phyloP scores from a whole-genome alignment of 1,140 invertebrate species.

The Dolichoris vasculosae region DNA sequence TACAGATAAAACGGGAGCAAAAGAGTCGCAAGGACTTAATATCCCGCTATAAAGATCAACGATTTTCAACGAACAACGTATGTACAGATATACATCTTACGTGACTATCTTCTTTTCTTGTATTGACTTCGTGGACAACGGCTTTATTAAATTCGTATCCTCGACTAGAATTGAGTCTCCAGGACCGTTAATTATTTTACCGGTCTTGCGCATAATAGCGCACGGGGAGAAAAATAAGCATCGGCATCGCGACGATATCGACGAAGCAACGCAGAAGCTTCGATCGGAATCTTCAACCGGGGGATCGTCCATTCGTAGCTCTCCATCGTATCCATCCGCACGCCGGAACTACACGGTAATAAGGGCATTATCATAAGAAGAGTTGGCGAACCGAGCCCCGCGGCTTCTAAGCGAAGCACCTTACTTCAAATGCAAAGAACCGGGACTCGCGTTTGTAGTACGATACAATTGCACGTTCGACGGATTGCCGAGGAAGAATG shows the following conservation, averaged over 20 bases:
- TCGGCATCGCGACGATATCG: slow-evolving; percentile 10
- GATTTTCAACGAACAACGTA: neutral
- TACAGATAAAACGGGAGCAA: neutral
- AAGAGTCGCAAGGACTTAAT: neutral
- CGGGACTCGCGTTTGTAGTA: neutral
- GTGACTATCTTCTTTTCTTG: neutral
- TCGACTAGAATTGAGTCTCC: neutral
- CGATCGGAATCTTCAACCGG: neutral
- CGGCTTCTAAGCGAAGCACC: slow-evolving; percentile 8
- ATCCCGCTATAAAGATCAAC: neutral
- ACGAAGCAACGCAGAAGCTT: neutral
- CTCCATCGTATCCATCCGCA: neutral
- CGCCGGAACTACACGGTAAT: slow-evolving; percentile 19
- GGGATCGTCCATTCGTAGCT: neutral
- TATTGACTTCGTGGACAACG: neutral
- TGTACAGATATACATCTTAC: too few species aligned
- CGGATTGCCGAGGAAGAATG: neutral
- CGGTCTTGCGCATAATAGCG: neutral
- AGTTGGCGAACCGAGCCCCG: neutral
- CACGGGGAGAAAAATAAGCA: neutral
- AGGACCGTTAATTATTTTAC: slow-evolving; percentile 43
- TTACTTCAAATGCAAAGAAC: slow-evolving; percentile 1
- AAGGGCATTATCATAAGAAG: slow-evolving; percentile 44
- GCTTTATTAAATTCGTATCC: slow-evolving; percentile 24
- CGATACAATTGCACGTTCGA: neutral